These are phyloP conservation scores for Crossocerus cetratus DNA, from an alignment of 2,888 invertebrate species.

Conservation along the genomic window DNA sequence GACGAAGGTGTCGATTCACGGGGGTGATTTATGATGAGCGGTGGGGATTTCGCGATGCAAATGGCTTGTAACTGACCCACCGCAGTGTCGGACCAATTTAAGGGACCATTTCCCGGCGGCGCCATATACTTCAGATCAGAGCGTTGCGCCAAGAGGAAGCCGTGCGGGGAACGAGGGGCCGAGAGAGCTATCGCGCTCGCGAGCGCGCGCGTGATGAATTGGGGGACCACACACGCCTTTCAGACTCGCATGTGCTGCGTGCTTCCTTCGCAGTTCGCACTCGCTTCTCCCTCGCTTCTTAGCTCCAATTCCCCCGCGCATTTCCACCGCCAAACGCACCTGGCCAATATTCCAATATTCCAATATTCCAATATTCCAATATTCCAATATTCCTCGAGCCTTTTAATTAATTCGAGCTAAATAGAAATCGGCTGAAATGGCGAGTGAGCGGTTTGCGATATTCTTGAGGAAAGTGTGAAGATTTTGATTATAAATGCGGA, in stretches of 20 bases:
- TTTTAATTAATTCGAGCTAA: no score
- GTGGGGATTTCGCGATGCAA: conserved; percentile 57
- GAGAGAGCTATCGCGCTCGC: conserved; percentile 42
- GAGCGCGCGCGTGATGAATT: conserved; percentile 62
- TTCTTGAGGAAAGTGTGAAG: no score
- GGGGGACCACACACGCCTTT: conserved; percentile 65
- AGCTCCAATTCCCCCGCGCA: no score
- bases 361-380: no score
- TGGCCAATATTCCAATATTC: no score
- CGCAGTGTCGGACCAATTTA: conserved; percentile 74
- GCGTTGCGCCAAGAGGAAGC: conserved; percentile 66
- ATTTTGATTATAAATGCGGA: no score
- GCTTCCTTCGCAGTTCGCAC: background rate
- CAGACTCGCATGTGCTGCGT: conserved; percentile 27
- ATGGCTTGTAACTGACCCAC: conserved; percentile 73
- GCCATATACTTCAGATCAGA: conserved; percentile 67
- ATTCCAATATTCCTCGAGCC: no score
- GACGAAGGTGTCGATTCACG: background rate
- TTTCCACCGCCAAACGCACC: no score
- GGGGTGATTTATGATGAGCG: background rate
- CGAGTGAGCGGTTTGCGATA: no score
- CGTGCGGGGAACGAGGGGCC: no score
- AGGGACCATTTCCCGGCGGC: conserved; percentile 73
- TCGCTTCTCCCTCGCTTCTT: conserved; percentile 11
- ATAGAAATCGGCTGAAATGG: no score